Percentiles rank a stretch among this genome's conserved stretches.
phyloP scores from a whole-genome alignment of 1,140 invertebrate genomes.

The Carcinoscorpius rotundicauda region DNA sequence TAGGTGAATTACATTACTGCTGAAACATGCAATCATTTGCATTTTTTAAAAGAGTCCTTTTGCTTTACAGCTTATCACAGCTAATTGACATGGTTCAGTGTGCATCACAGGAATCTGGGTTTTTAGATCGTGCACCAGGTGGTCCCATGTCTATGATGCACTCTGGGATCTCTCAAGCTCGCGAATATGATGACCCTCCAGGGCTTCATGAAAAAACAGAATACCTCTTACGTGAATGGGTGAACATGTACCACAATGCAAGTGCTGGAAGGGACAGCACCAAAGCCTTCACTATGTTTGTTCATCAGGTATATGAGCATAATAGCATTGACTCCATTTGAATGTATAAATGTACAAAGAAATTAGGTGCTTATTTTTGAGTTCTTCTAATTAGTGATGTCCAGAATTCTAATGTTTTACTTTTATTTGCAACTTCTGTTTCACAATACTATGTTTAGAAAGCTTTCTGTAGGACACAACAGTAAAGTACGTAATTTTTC shows the following conservation, averaged over 20 bases:
- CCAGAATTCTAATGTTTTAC: too few species aligned
- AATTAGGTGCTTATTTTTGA: slow-evolving; percentile 2
- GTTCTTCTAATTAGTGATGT: slow-evolving; percentile 2
- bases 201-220: slow-evolving; percentile 92
- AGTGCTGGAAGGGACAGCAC: slow-evolving; percentile 67
- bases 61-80: slow-evolving; percentile 42
- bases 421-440: too few species aligned
- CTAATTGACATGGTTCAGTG: slow-evolving; percentile 61
- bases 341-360: slow-evolving; percentile 14
- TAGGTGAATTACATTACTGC: too few species aligned
- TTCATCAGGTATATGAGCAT: slow-evolving; percentile 48
- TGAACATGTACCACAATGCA: slow-evolving; percentile 72
- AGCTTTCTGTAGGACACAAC: too few species aligned
- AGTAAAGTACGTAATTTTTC: too few species aligned
- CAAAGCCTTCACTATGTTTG: slow-evolving; percentile 88
- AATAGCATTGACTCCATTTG: too few species aligned
- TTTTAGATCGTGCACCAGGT: slow-evolving; percentile 50
- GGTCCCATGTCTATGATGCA: slow-evolving; percentile 82
- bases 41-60: not conserved
- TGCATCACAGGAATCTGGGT: slow-evolving; percentile 45
- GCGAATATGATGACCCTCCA: slow-evolving; percentile 86
- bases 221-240: slow-evolving; percentile 87
- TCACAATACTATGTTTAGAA: too few species aligned
- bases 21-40: too few species aligned
- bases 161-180: slow-evolving; percentile 69